These are phyloP conservation scores for Epizoanthus fatuus DNA, from an alignment of 92 coral and sea anemone genomes.

Conservation along the genomic window DNA sequence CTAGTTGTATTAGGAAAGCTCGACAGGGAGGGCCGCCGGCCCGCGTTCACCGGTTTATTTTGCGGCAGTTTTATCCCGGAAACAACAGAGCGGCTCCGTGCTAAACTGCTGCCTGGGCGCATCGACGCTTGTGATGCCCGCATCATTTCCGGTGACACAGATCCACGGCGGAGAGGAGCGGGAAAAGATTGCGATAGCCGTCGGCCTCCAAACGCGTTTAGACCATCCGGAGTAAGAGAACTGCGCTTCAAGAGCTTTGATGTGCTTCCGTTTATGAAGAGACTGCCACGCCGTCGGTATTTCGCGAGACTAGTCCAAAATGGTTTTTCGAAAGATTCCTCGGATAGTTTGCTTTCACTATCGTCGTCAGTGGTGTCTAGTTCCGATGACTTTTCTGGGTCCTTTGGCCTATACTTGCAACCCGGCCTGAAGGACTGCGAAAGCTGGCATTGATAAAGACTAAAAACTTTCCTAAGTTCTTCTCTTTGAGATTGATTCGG, in stretches of 20 bases:
- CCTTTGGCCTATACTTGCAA: slow-evolving; percentile 21
- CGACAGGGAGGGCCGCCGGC: slow-evolving; percentile 11
- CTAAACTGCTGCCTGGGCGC: slow-evolving; percentile 15
- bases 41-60: background rate
- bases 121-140: slow-evolving; percentile 1
- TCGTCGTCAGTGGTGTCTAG: background rate
- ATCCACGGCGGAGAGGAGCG: slow-evolving; percentile 8
- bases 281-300: slow-evolving; percentile 34
- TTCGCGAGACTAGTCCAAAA: background rate
- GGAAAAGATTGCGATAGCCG: slow-evolving; percentile 6
- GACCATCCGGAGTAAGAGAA: slow-evolving; percentile 25
- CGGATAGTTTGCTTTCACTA: background rate
- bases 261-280: slow-evolving; percentile 6
- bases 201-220: slow-evolving; percentile 15
- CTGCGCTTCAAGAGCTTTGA: slow-evolving; percentile 28
- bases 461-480: slow-evolving; percentile 66
- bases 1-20: background rate
- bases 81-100: slow-evolving; percentile 40
- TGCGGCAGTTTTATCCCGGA: background rate
- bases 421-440: slow-evolving; percentile 75
- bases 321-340: background rate
- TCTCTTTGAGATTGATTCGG: slow-evolving; percentile 53
- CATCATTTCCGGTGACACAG: slow-evolving; percentile 18
- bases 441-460: slow-evolving; percentile 80
- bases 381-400: background rate